A percentile compares a stretch with the other conserved stretches of the same genome.
Evolutionary conservation across 2,797 vertebrate species (phyloP).

Genomic region (Onychomys torridus): DNA sequence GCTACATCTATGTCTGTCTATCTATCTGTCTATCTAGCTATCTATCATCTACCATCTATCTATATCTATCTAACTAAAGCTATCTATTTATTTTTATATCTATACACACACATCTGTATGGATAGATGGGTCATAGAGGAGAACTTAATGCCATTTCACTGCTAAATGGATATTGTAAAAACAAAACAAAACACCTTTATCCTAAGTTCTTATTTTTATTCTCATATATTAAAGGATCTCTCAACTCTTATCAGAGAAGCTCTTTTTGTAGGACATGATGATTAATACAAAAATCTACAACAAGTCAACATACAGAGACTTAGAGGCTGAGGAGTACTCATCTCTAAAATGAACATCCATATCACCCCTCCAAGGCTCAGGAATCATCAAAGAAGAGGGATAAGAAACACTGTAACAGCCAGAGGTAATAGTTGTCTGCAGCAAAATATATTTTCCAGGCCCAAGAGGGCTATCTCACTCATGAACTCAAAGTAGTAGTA

Average conservation of each 20-base stretch:
- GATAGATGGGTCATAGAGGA: not conserved
- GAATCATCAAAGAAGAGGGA: not conserved
- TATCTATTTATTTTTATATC: not conserved
- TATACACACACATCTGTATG: not conserved
- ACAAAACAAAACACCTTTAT: too few relatives aligned
- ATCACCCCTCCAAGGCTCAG: not conserved
- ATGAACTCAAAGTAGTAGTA: not conserved
- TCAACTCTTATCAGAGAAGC: not conserved
- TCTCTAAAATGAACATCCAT: not conserved
- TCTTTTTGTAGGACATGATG: not conserved
- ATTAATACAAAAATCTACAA: not conserved
- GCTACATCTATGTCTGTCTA: too few relatives aligned
- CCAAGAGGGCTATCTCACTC: not conserved
- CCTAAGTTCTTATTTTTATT: not conserved
- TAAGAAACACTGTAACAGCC: not conserved
- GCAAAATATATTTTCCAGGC: not conserved
- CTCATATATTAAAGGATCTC: not conserved
- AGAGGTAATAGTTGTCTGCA: not conserved
- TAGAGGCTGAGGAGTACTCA: not conserved
- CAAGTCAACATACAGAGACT: not conserved
- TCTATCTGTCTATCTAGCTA: not conserved
- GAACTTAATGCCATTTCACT: not conserved
- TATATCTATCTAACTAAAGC: not conserved
- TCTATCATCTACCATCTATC: too few relatives aligned
- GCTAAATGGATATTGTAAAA: not conserved